Base-by-base conservation (phyloP, 2,888 invertebrate species). In the Polydrusus pterygomalis region DNA sequence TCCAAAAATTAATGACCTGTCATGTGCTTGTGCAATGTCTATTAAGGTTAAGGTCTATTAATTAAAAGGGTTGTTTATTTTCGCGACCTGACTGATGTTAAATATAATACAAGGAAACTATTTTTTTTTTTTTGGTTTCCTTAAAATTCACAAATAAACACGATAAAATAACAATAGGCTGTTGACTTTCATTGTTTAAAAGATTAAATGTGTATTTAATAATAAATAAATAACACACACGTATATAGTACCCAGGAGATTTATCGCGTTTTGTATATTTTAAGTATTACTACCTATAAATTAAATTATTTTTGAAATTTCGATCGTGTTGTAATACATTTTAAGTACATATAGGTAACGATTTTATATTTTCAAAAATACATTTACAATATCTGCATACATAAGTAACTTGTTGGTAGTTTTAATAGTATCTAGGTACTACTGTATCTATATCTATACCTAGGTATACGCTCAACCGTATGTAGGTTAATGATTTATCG, bases 151-250 rank as follows among this genome's bases (percentile, higher is more conserved):
- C 63, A 77, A 79, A 79, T 77, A 79, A 76, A 80, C 71, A 81
- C 77, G 80, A 79, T 79, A 81, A 81, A 79, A 80, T 80, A 81
- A 82, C 81, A 82, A 82, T 79, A 78, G 81, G 78, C 80, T 79
- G 81, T 82, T 81, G 80, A 81, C 81, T 82, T 82, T 79, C 78
- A 81, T 82, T 81, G 80, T 82, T 81, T 64, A 40, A 70, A 70
- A 60, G 68, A 74, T 74, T 65, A 70, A 67, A 74, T 74, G 70
- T 74, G 49, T 70, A 38, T 77, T 74, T 77, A 70, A 71, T 74
- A 74, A 70, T 62, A 67, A 74, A 74, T 60, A 67, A 65, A 63
- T 69, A 69, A 69, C 34, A 47, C 34, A 47, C 38, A 58, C 56
- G 49, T 47, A 62, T 62, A 60, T 60, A 18, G n/a, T 70, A 62